These are phyloP conservation scores for Tetramorium parvispinum DNA, from an alignment of 1,140 invertebrate species.

Conservation along the genomic window DNA sequence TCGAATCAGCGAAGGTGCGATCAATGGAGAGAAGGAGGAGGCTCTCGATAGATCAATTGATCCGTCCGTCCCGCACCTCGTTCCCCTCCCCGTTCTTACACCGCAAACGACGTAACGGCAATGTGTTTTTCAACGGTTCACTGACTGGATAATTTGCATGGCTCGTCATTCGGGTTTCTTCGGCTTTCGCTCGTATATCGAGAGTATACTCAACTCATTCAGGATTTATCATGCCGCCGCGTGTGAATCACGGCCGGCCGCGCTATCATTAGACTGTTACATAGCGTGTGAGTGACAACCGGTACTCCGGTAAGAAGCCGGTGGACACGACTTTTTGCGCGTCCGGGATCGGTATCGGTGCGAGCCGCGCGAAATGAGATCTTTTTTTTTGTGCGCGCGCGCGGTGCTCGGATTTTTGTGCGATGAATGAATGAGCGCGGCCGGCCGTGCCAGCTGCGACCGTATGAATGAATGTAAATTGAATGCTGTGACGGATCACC, in stretches of 20 bases:
- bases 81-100: not conserved
- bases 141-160: slow-evolving; percentile 55
- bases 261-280: slow-evolving; percentile 57
- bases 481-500: slow-evolving; percentile 45
- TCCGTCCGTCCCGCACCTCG: not conserved
- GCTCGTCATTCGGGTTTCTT: slow-evolving; percentile 50
- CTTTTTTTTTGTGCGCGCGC: not conserved
- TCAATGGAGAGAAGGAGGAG: not conserved
- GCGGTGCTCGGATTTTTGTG: slow-evolving; percentile 27
- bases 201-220: slow-evolving; percentile 31
- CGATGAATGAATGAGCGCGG: slow-evolving; percentile 37
- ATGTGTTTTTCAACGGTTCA: slow-evolving; percentile 45
- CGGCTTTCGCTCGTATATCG: slow-evolving; percentile 45
- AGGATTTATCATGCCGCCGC: slow-evolving; percentile 26
- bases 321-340: slow-evolving; percentile 28
- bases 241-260: slow-evolving; percentile 51
- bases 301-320: slow-evolving; percentile 33
- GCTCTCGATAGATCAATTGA: slow-evolving; percentile 41
- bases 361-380: slow-evolving; percentile 9
- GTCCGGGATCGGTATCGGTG: slow-evolving; percentile 18
- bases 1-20: slow-evolving; percentile 35
- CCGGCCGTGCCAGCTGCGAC: slow-evolving; percentile 13
- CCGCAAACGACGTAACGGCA: slow-evolving; percentile 5
- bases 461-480: slow-evolving; percentile 62
- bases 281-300: slow-evolving; percentile 36